Conservation (phyloP, 2,888 invertebrate genomes). For the Hipparchia semele region DNA sequence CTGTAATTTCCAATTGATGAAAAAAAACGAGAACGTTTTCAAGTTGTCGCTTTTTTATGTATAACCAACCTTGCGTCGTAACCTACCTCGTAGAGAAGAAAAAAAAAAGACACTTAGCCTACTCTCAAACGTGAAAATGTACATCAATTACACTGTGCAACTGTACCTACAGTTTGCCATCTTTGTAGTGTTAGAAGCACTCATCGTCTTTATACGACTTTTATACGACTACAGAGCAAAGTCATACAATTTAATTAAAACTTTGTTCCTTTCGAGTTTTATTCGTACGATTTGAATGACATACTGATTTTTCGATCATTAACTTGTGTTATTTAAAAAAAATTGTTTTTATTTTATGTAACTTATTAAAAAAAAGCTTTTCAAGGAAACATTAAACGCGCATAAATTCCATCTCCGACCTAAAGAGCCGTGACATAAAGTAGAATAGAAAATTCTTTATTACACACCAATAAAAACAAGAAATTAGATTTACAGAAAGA, state of each 20-base stretch:
- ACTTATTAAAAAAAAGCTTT: too few species aligned
- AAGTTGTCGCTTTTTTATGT: too few species aligned
- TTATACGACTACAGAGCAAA: background rate
- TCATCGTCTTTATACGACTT: background rate
- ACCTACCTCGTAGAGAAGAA: too few species aligned
- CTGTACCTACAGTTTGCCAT: background rate
- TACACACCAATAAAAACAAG: background rate
- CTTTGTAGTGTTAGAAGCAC: background rate
- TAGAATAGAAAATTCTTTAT: too few species aligned
- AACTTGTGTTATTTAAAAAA: background rate
- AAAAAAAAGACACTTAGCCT: too few species aligned
- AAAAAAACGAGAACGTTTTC: too few species aligned
- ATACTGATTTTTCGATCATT: background rate
- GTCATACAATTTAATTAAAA: conserved; percentile 2
- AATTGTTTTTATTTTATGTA: too few species aligned
- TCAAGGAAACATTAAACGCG: too few species aligned
- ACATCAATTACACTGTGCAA: background rate
- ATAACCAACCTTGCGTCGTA: too few species aligned
- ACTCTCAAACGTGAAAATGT: too few species aligned
- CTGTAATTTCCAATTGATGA: too few species aligned
- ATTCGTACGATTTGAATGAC: background rate
- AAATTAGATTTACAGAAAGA: background rate
- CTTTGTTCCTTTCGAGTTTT: background rate
- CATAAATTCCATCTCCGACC: background rate
- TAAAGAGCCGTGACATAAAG: too few species aligned